Conservation (phyloP, 2,888 invertebrate species). For the Drosophila neotestacea region DNA sequence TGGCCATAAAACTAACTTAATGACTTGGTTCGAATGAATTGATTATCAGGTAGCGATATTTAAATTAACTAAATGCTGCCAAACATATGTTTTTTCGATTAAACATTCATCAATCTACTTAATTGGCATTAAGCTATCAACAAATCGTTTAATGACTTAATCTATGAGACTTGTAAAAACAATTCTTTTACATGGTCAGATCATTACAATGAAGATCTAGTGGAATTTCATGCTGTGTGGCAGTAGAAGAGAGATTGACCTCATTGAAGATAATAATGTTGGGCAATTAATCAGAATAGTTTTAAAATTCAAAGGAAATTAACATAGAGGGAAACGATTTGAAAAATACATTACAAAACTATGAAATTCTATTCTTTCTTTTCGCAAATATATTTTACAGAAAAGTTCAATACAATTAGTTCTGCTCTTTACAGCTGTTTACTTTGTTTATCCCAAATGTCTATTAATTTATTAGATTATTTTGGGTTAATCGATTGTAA, state of each 20-base stretch:
- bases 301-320: conserved; percentile 6
- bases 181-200: conserved; percentile 9
- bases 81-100: conserved; percentile 45
- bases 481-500: no score
- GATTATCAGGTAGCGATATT: conserved; percentile 50
- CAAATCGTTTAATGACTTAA: conserved; percentile 26
- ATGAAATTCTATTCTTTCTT: not conserved
- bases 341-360: conserved; percentile 4
- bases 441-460: no score
- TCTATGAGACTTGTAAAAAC: conserved; percentile 2
- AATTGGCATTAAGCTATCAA: conserved; percentile 41
- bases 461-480: no score
- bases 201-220: conserved; percentile 7
- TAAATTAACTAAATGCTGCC: conserved; percentile 31
- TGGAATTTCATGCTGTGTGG: conserved; percentile 16
- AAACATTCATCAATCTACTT: conserved; percentile 45
- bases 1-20: conserved; percentile 35
- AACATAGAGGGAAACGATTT: conserved; percentile 8
- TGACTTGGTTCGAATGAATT: conserved; percentile 26
- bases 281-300: conserved; percentile 4
- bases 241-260: conserved; percentile 42
- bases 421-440: no score
- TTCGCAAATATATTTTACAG: no score
- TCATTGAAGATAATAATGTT: conserved; percentile 34
- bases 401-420: no score